A percentile compares a stretch with the other conserved stretches of the same genome.
Evolutionary conservation across 2,888 invertebrate species (phyloP).

Genomic region (Ceramica pisi): DNA sequence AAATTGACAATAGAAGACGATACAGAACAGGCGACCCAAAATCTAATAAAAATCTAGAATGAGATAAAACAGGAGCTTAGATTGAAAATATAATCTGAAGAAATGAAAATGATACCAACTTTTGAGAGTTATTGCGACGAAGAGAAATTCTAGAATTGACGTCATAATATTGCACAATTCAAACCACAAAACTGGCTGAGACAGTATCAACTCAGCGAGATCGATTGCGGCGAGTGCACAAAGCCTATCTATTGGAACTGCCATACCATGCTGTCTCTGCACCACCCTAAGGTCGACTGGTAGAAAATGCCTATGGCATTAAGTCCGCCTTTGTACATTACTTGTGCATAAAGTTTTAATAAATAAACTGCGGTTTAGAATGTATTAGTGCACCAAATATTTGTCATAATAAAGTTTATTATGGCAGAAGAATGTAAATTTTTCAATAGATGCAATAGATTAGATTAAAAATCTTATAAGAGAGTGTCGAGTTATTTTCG

Average conservation of each 20-base stretch:
- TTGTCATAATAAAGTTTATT: background rate
- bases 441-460: background rate
- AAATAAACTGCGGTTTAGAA: constrained; percentile 21
- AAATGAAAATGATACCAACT: constrained; percentile 2
- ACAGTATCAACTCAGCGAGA: constrained; percentile 24
- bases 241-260: constrained; percentile 45
- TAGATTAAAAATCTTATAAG: background rate
- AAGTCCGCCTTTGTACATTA: too few relatives aligned
- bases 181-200: constrained; percentile 2
- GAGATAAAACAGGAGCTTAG: constrained; percentile 3
- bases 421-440: background rate
- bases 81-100: background rate
- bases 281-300: too few relatives aligned
- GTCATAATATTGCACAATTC: background rate
- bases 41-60: constrained; percentile 21
- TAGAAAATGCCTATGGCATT: too few relatives aligned
- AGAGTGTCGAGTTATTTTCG: background rate
- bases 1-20: constrained; percentile 8
- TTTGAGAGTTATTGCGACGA: background rate
- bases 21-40: background rate
- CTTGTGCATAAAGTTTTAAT: too few relatives aligned
- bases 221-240: constrained; percentile 25
- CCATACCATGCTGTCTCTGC: too few relatives aligned
- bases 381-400: constrained; percentile 7
- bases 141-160: constrained; percentile 1